Conservation (phyloP, 2,888 invertebrate species). For the Pegoplata infirma region DNA sequence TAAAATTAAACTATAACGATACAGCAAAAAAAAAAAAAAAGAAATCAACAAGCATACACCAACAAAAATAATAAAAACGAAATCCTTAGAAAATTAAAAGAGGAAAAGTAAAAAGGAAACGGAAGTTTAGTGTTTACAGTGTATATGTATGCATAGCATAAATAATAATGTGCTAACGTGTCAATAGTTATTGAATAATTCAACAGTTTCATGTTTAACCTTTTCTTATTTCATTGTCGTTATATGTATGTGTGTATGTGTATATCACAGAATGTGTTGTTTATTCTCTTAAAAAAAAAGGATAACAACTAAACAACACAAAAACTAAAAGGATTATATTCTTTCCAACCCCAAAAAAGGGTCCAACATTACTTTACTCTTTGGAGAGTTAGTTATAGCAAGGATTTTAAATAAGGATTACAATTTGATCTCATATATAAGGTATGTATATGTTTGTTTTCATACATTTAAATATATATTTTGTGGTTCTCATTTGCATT, state of each 20-base stretch:
- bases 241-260: neutral
- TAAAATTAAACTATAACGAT: neutral
- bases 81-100: neutral
- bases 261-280: neutral
- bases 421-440: slow-evolving; percentile 12
- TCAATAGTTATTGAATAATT: slow-evolving; percentile 58
- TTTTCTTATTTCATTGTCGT: neutral
- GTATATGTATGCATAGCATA: slow-evolving; percentile 40
- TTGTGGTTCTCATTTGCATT: slow-evolving; percentile 18
- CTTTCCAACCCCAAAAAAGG: neutral
- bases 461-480: too few species aligned
- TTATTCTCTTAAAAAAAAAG: slow-evolving; percentile 6
- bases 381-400: slow-evolving; percentile 2
- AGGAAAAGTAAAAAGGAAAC: neutral
- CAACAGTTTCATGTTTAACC: slow-evolving; percentile 43
- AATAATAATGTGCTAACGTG: slow-evolving; percentile 58
- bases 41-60: neutral
- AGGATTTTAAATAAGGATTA: slow-evolving; percentile 17
- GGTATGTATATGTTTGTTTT: slow-evolving; percentile 7
- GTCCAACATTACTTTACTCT: neutral
- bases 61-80: neutral
- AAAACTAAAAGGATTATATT: slow-evolving; percentile 24
- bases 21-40: neutral
- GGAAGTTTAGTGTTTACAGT: too few species aligned
- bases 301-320: slow-evolving; percentile 6